A percentile compares a stretch with the other conserved stretches of the same genome.
Evolutionary conservation across 2,888 invertebrate species (phyloP).

Genomic region (Spilarctia lutea): DNA sequence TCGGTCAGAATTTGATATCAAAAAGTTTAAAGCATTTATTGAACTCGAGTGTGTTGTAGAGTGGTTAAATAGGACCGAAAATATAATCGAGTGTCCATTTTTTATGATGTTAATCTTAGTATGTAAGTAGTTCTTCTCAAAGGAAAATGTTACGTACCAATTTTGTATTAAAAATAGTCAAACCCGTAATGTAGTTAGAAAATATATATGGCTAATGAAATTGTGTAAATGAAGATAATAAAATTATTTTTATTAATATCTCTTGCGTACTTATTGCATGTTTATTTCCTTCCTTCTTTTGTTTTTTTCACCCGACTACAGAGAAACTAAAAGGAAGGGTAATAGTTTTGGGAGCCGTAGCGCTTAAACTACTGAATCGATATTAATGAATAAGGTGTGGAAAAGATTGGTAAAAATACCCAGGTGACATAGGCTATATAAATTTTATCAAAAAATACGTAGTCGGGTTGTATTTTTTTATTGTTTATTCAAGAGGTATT

Average conservation of each 20-base stretch:
- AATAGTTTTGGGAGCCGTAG: too few relatives aligned
- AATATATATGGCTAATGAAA: slow-evolving; percentile 29
- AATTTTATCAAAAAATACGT: too few relatives aligned
- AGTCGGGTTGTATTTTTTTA: too few relatives aligned
- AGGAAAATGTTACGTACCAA: slow-evolving; percentile 27
- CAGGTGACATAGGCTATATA: too few relatives aligned
- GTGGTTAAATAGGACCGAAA: slow-evolving; percentile 6
- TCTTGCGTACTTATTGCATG: slow-evolving; percentile 20
- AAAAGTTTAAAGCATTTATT: slow-evolving; percentile 16
- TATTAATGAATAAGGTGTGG: too few relatives aligned
- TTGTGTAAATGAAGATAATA: slow-evolving; percentile 52
- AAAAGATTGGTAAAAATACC: too few relatives aligned
- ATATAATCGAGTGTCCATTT: slow-evolving; percentile 13
- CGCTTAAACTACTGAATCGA: too few relatives aligned
- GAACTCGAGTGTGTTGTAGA: slow-evolving; percentile 18
- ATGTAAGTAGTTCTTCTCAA: slow-evolving; percentile 7
- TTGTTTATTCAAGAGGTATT: too few relatives aligned
- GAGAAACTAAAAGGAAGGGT: too few relatives aligned
- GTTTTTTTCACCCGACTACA: neutral
- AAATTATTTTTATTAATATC: slow-evolving; percentile 44
- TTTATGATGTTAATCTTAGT: slow-evolving; percentile 18
- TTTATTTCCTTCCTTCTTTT: neutral
- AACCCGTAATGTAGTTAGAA: slow-evolving; percentile 30
- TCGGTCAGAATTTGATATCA: slow-evolving; percentile 14
- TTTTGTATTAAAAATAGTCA: slow-evolving; percentile 36